Conservation (phyloP, 2,888 invertebrate species). For the Exephanes ischioxanthus region DNA sequence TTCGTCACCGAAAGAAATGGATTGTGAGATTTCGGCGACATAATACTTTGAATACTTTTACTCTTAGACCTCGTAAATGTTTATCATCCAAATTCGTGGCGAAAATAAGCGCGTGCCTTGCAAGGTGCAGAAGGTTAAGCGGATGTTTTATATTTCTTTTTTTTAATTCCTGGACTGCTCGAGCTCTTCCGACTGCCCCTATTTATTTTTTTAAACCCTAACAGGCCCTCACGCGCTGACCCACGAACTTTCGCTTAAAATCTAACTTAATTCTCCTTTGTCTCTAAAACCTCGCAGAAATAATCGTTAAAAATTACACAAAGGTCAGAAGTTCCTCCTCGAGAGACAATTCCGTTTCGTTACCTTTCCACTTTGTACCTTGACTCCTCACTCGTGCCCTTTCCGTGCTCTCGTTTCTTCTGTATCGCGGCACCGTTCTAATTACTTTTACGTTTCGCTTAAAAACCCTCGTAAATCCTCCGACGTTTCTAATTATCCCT, state of each 20-base stretch:
- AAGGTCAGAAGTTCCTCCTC: conserved; percentile 5
- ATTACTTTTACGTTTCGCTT: conserved; percentile 1
- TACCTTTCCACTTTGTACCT: not conserved
- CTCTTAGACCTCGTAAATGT: not conserved
- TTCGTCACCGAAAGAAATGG: too few relatives aligned
- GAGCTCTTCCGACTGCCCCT: not conserved
- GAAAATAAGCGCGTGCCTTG: not conserved
- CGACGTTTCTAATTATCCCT: conserved; percentile 39
- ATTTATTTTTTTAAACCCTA: not conserved
- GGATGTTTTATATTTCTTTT: not conserved
- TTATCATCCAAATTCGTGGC: not conserved
- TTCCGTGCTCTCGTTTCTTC: conserved; percentile 12
- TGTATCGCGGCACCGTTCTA: not conserved
- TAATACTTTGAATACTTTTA: too few relatives aligned
- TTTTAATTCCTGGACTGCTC: not conserved
- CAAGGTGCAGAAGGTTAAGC: too few relatives aligned
- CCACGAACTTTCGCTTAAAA: not conserved
- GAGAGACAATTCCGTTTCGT: conserved; percentile 10
- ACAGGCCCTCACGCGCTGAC: not conserved
- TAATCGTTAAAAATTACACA: conserved; percentile 9
- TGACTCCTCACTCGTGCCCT: conserved; percentile 10
- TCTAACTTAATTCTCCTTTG: not conserved
- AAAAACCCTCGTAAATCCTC: conserved; percentile 12
- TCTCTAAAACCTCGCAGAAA: not conserved
- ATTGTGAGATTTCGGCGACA: too few relatives aligned